Base-by-base conservation (phyloP, 2,113 vertebrate species). In the Baryphthengus martii region DNA sequence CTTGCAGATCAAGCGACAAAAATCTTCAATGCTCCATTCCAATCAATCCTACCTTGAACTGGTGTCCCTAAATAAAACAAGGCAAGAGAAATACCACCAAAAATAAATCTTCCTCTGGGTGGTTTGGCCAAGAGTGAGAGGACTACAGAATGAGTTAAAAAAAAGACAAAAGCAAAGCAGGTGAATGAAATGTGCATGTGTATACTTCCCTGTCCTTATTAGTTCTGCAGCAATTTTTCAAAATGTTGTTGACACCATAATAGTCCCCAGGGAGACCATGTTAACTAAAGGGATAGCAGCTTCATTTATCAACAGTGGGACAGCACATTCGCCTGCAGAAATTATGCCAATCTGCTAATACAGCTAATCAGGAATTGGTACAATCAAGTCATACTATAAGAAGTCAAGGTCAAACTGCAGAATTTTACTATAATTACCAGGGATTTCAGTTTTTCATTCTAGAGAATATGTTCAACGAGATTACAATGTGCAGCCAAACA, bases 191-290 rank as follows among this genome's bases (percentile, higher is more conserved):
- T 8, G 39, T 52, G 39, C 42, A 61, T 25, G 37, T 81, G 29
- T 53, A 55, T 24, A 37, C 23, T 61, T 72, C 21, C 74, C 81
- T 40, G 42, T 85, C 81, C 70, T 89, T 92, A 78, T 29, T 63
- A 85, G 70, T 79, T 88, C 71, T 61, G 62, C 44, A 79, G 78
- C 82, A 61, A 88, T 85, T 94, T 95, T 90, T 96, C 88, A 88
- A 91, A 93, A 79, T 58, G 56, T 49, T 88, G 66, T 83, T 95
- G 71, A 82, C 82, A 79, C 70, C 66, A 17, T 44, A 85, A 79
- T 31, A 67, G 82, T 79, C 90, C 67, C 82, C 42, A 45, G 53
- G n/a, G 75, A 85, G 67, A 94, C 49, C n/a, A 47, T 28, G 81
- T 84, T 96, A 96, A 90, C 63, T 80, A 72, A 90, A 83, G 53